phyloP scores from a whole-genome alignment of 2,888 invertebrate species.

The Osmoderma eremita region DNA sequence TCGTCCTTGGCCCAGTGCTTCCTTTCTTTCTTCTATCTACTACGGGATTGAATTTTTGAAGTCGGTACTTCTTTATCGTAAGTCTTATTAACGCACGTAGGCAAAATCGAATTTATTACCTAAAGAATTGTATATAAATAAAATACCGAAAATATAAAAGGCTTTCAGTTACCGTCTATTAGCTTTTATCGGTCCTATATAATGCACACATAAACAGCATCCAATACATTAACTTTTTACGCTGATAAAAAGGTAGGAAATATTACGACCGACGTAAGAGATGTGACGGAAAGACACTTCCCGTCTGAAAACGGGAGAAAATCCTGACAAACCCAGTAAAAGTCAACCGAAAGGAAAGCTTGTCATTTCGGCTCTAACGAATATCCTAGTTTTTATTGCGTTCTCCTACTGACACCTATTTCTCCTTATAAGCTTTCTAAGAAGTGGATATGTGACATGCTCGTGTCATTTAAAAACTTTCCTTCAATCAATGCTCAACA shows the following conservation, averaged over 20 bases:
- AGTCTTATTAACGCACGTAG: neutral
- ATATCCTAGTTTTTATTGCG: slow-evolving; percentile 3
- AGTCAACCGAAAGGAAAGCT: slow-evolving; percentile 10
- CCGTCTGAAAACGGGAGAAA: neutral
- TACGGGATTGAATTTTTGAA: too few relatives aligned
- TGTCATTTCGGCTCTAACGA: slow-evolving; percentile 4
- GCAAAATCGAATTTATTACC: neutral
- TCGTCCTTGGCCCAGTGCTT: slow-evolving; percentile 9
- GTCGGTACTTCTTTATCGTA: neutral
- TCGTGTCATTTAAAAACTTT: too few relatives aligned
- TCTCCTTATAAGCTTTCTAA: neutral
- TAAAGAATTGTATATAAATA: neutral
- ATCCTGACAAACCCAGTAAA: slow-evolving; percentile 11
- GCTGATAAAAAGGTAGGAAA: neutral
- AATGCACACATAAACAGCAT: neutral
- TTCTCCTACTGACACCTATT: neutral
- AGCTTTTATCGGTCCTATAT: neutral
- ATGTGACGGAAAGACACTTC: neutral
- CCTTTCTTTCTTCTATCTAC: too few relatives aligned
- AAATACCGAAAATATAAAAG: too few relatives aligned
- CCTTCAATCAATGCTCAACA: too few relatives aligned
- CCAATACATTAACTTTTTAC: neutral
- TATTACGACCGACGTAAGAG: neutral
- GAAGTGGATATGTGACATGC: neutral
- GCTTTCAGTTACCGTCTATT: neutral